Evolutionary conservation across 2,888 invertebrate species (phyloP), one percentile per base, ranked within the genome.

Genomic region (Chesias legatella): DNA sequence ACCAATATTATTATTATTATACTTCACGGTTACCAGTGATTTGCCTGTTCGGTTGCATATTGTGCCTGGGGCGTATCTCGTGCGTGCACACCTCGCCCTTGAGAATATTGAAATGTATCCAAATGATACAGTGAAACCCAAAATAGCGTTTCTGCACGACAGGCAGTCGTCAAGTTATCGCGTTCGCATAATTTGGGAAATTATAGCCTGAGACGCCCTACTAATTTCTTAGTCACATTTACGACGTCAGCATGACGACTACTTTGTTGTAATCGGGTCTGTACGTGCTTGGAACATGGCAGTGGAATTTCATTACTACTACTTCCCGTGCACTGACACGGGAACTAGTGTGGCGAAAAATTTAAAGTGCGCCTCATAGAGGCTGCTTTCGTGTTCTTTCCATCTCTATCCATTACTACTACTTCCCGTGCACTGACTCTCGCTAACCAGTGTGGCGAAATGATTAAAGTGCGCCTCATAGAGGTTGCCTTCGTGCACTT

Each of bases 171-270:
- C 35, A 36, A 33, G 25, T 43, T 39, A 39, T 26, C 36, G 29
- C 42, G 47, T 39, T 48, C 40, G 43, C 35, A 43, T 55, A 50
- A 48, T 50, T 55, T 55, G 48, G 48, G 32, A 52, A 53, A 52
- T 55, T 48, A 55, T 45, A 50, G 44, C 27, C 33, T 32, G 36
- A 33, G 33, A 35, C 38, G 42, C 30, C 26, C 27, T 20, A 17
- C 35, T 29, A 43, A 44, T 43, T 43, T 37, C 29, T 47, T 47
- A 47, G 46, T 43, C 44, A 43, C 40, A 44, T 46, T 40, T 32
- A 48, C 55, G 50, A 53, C 52, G 53, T 20, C 24, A 27, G 43
- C 46, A 48, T 45, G 45, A 37, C 24, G 8, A 36, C 21, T n/a
- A 31, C 17, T 25, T 43, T 45, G 44, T 43, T 44, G 40, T 27